Evolutionary conservation across 1,140 invertebrate genomes (phyloP).

Genomic region (Melanaphis sacchari): DNA sequence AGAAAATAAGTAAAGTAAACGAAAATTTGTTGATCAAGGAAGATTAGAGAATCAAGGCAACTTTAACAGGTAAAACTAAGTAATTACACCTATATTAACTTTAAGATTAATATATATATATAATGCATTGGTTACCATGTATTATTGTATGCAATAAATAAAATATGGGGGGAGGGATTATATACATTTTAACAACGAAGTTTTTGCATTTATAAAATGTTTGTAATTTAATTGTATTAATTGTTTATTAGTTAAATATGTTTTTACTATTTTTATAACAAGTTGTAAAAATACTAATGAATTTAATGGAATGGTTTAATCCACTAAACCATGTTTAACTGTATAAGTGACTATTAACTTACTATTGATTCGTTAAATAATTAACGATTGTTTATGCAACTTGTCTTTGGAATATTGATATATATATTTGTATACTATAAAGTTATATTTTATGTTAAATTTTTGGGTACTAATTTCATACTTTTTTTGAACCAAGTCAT

Average conservation of each 20-base stretch:
- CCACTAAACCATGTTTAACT: background rate
- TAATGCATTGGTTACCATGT: too few relatives aligned
- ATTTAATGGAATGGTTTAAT: background rate
- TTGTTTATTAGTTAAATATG: background rate
- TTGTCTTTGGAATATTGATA: background rate
- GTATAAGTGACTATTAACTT: background rate
- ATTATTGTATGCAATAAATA: background rate
- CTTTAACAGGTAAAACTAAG: slow-evolving; percentile 8
- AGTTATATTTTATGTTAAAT: background rate
- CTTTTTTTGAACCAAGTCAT: background rate
- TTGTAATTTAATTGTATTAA: background rate
- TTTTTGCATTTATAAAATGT: background rate
- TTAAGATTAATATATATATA: background rate
- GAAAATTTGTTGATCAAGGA: background rate
- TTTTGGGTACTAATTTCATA: background rate
- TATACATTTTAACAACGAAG: background rate
- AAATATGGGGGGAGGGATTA: background rate
- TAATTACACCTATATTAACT: background rate
- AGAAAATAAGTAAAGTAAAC: background rate
- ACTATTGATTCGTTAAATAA: background rate
- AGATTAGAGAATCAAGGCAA: background rate
- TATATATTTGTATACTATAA: too few relatives aligned
- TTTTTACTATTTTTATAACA: background rate
- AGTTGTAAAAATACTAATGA: background rate
- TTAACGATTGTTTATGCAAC: background rate